Percentiles rank a stretch among this genome's conserved stretches.
Conservation (phyloP, 2,113 vertebrate genomes). For the Dasyprocta punctata region DNA sequence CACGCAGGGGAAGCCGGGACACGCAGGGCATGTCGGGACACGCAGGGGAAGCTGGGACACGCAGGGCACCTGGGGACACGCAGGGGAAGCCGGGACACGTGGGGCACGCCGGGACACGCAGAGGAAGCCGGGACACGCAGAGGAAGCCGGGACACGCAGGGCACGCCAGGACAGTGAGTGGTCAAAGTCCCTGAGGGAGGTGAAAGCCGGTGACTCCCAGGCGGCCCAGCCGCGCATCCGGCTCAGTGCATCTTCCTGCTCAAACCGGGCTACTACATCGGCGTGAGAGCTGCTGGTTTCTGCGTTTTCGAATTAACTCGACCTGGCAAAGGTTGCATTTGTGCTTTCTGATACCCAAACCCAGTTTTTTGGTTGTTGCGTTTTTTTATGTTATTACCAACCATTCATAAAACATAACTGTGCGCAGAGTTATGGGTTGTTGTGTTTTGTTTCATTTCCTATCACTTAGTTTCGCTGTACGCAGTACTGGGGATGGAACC, state of each 20-base stretch:
- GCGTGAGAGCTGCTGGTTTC: not conserved
- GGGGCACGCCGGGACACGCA: too few species aligned
- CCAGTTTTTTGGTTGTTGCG: not conserved
- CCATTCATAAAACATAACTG: not conserved
- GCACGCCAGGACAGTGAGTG: not conserved
- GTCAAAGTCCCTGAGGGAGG: not conserved
- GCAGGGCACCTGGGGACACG: too few species aligned
- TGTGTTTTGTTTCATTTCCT: not conserved
- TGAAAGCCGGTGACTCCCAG: not conserved
- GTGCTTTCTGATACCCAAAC: too few species aligned
- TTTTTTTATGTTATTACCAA: not conserved
- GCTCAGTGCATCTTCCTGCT: not conserved
- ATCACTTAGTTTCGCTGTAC: not conserved
- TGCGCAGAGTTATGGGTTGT: not conserved
- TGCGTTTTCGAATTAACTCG: not conserved
- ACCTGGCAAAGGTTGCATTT: not conserved
- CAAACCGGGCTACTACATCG: not conserved
- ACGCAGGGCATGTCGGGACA: too few species aligned
- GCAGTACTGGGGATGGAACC: not conserved
- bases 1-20: too few species aligned
- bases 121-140: not conserved
- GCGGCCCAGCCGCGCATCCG: not conserved
- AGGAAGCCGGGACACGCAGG: not conserved
- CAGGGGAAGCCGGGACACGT: too few species aligned
- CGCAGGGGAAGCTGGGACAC: too few species aligned